Evolutionary conservation across 2,797 vertebrate genomes (phyloP).

Genomic region (Semaprochilodus insignis): DNA sequence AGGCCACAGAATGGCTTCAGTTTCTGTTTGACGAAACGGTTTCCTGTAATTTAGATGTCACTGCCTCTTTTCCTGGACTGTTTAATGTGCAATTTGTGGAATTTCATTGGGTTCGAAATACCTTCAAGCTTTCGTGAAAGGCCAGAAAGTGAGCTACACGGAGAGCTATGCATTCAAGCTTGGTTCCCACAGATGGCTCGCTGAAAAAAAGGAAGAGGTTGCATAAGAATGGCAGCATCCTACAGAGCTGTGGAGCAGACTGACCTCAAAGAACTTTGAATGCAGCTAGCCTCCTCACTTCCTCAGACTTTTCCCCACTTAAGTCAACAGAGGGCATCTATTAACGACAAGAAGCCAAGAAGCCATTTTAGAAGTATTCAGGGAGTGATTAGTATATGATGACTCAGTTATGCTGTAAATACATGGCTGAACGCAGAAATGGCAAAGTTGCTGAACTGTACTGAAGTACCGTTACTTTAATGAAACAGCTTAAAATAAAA

Average conservation of each 20-base stretch:
- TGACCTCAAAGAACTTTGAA: constrained; percentile 33
- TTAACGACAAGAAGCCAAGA: constrained; percentile 1
- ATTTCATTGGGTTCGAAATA: neutral
- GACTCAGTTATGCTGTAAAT: neutral
- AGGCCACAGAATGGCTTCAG: neutral
- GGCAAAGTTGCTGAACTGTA: neutral
- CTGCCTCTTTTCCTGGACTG: neutral
- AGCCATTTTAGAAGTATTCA: neutral
- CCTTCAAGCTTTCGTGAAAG: neutral
- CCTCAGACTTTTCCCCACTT: constrained; percentile 44
- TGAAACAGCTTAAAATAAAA: too few species aligned
- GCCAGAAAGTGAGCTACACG: constrained; percentile 49
- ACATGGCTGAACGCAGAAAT: neutral
- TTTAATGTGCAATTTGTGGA: constrained; percentile 6
- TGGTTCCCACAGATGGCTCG: constrained; percentile 69
- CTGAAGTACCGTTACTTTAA: neutral
- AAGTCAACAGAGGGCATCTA: constrained; percentile 37
- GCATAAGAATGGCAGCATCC: constrained; percentile 37
- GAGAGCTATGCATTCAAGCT: constrained; percentile 67
- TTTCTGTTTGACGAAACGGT: constrained; percentile 3
- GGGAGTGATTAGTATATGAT: neutral
- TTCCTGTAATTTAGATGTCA: constrained; percentile 2
- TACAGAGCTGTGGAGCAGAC: constrained; percentile 32
- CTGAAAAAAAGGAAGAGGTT: constrained; percentile 51
- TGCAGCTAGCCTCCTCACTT: neutral